phyloP scores from a whole-genome alignment of 2,113 vertebrate species.

The Oncorhynchus tshawytscha region DNA sequence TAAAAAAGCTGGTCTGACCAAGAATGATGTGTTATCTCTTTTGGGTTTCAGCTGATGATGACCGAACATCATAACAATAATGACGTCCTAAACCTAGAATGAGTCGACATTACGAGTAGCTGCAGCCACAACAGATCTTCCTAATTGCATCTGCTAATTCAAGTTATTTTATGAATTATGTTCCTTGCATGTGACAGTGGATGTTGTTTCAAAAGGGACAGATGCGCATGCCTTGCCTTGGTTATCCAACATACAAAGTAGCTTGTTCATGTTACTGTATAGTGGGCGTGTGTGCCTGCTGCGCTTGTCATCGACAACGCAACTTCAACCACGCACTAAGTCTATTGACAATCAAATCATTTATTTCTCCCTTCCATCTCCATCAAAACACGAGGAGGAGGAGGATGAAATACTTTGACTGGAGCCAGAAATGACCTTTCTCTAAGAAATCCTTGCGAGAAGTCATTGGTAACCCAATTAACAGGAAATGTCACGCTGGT shows the following conservation, averaged over 20 bases:
- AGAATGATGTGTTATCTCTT: background rate
- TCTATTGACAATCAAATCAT: constrained; percentile 47
- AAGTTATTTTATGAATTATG: background rate
- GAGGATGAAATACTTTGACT: constrained; percentile 56
- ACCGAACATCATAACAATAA: background rate
- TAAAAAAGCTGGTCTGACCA: background rate
- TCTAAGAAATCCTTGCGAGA: constrained; percentile 53
- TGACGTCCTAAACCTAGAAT: background rate
- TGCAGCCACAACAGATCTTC: background rate
- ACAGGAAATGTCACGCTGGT: constrained; percentile 77
- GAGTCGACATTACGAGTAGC: background rate
- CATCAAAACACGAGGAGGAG: constrained; percentile 42
- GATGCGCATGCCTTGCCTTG: background rate
- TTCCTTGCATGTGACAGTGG: background rate
- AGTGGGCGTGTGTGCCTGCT: constrained; percentile 23
- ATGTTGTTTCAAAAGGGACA: constrained; percentile 4
- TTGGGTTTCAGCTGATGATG: background rate
- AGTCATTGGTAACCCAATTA: constrained; percentile 76
- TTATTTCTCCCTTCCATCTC: constrained; percentile 17
- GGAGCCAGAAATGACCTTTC: constrained; percentile 74
- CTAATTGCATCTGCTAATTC: constrained; percentile 5
- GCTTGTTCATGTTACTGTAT: constrained; percentile 49
- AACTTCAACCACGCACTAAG: constrained; percentile 27
- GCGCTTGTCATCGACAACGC: background rate
- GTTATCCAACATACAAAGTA: constrained; percentile 28